These are phyloP conservation scores for Dendrocopos noguchii DNA, from an alignment of 2,113 vertebrate genomes.

Conservation along the genomic window DNA sequence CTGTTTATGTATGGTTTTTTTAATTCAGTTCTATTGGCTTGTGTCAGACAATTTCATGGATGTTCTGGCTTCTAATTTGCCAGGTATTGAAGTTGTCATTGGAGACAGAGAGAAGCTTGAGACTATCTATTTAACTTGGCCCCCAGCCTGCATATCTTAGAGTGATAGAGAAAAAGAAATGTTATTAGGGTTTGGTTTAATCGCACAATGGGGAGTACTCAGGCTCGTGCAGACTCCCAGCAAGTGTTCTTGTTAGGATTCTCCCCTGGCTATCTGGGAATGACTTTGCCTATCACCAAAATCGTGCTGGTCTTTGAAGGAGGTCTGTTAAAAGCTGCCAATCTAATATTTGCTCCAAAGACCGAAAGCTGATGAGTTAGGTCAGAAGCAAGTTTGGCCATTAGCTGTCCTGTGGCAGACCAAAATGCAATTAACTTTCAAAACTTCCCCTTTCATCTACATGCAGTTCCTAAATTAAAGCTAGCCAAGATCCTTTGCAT, in stretches of 20 bases:
- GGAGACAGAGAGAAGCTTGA: slow-evolving; percentile 11
- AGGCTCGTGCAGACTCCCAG: neutral
- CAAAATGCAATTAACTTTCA: slow-evolving; percentile 27
- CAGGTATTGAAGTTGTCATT: slow-evolving; percentile 28
- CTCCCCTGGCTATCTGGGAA: neutral
- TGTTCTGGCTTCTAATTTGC: slow-evolving; percentile 16
- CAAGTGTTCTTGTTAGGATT: neutral
- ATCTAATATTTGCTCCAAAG: slow-evolving; percentile 9
- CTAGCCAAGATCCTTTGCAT: neutral
- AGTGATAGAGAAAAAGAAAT: neutral
- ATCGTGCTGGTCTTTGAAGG: slow-evolving; percentile 14
- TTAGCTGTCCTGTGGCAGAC: slow-evolving; percentile 37
- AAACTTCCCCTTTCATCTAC: neutral
- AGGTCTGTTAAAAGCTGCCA: neutral
- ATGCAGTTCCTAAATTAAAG: slow-evolving; percentile 1
- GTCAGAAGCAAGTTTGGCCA: slow-evolving; percentile 41
- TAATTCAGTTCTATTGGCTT: neutral
- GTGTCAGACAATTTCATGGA: neutral
- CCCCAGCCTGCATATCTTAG: neutral
- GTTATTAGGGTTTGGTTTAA: neutral
- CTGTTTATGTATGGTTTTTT: neutral
- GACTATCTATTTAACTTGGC: slow-evolving; percentile 29
- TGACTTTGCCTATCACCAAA: neutral
- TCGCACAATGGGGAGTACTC: neutral
- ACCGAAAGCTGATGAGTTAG: slow-evolving; percentile 51